Percentiles rank a stretch among this genome's conserved stretches.
Evolutionary conservation across 2,797 vertebrate genomes (phyloP).

Genomic region (Heteromormyrus szaboi): DNA sequence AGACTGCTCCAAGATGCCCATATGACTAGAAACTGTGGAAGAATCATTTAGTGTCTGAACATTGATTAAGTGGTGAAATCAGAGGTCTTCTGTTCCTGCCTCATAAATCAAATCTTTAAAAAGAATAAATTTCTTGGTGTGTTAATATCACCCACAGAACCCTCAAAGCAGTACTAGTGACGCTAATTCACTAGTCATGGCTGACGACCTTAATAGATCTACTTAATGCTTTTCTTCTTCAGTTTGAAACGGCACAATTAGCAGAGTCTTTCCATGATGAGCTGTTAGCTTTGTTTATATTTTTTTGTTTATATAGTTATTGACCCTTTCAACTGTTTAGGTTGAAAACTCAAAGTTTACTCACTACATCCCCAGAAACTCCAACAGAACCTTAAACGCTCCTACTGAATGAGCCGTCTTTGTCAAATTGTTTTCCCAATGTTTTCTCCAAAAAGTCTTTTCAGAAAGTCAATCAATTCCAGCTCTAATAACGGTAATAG

Average conservation of each 20-base stretch:
- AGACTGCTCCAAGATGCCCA: background rate
- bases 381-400: background rate
- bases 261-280: background rate
- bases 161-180: background rate
- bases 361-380: background rate
- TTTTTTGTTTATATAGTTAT: background rate
- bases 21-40: background rate
- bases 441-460: background rate
- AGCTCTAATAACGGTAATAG: background rate
- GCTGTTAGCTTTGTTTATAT: background rate
- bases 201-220: background rate
- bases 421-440: background rate
- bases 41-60: background rate
- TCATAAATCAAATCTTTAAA: background rate
- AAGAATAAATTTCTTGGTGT: background rate
- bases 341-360: background rate
- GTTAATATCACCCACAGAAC: background rate
- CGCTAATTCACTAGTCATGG: background rate
- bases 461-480: constrained; percentile 10
- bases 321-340: background rate
- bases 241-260: background rate
- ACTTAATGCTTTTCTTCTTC: background rate
- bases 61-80: background rate
- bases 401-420: background rate
- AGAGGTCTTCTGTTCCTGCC: background rate